These are phyloP conservation scores for Hydriomena furcata DNA, from an alignment of 2,888 invertebrate genomes.

Conservation along the genomic window DNA sequence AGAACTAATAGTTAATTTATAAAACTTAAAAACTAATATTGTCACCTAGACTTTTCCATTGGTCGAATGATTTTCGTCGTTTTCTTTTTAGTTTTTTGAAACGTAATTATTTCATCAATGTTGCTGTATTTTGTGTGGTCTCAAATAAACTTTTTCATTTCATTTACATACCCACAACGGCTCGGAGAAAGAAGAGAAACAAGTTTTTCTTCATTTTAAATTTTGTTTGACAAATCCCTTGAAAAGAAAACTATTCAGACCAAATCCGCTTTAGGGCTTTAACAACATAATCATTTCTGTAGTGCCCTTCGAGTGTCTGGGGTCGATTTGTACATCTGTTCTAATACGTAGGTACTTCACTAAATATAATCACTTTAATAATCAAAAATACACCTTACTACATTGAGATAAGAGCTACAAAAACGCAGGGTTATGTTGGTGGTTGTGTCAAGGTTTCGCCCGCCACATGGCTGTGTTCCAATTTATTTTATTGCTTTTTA, in stretches of 20 bases:
- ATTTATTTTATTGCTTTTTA: too few species aligned
- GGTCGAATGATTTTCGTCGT: too few species aligned
- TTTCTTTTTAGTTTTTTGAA: too few species aligned
- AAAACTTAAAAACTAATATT: too few species aligned
- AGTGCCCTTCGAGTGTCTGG: slow-evolving; percentile 71
- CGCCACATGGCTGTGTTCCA: slow-evolving; percentile 50
- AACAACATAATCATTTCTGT: slow-evolving; percentile 73
- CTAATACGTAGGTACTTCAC: slow-evolving; percentile 32
- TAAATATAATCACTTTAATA: too few species aligned
- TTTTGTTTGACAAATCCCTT: slow-evolving; percentile 36
- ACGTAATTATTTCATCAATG: too few species aligned
- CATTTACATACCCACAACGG: too few species aligned
- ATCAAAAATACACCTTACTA: slow-evolving; percentile 34
- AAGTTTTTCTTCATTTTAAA: slow-evolving; percentile 21
- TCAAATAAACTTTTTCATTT: too few species aligned
- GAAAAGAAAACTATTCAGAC: slow-evolving; percentile 70
- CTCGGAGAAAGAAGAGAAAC: too few species aligned
- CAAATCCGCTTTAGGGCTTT: slow-evolving; percentile 72
- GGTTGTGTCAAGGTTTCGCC: slow-evolving; percentile 28
- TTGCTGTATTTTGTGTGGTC: too few species aligned
- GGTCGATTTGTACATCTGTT: slow-evolving; percentile 75
- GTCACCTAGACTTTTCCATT: too few species aligned
- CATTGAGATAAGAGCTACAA: not conserved
- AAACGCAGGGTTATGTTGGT: slow-evolving; percentile 8
- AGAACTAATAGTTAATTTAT: too few species aligned